Percentiles rank a stretch among this genome's conserved stretches.
These are phyloP conservation scores for Macropus fuliginosus DNA, from an alignment of 2,797 vertebrate genomes.

Conservation along the genomic window DNA sequence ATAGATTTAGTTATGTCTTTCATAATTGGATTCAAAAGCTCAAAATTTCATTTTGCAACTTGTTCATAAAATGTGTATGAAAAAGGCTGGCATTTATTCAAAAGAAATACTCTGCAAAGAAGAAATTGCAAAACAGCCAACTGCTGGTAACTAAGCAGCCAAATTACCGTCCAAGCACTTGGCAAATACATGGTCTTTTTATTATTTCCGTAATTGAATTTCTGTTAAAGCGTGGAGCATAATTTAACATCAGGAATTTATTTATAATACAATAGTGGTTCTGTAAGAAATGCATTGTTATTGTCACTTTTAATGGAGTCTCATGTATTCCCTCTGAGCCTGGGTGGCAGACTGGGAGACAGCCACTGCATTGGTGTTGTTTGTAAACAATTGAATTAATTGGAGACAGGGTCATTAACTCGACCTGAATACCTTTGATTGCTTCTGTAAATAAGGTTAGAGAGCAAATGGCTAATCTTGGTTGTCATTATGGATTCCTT, in stretches of 20 bases:
- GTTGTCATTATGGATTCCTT: constrained; percentile 87
- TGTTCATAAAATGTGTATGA: constrained; percentile 87
- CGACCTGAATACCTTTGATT: constrained; percentile 89
- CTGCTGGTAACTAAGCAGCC: constrained; percentile 86
- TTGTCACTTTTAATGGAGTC: constrained; percentile 88
- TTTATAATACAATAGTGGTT: constrained; percentile 88
- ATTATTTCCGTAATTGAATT: constrained; percentile 92
- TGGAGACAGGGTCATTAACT: constrained; percentile 90
- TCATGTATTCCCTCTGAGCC: constrained; percentile 85
- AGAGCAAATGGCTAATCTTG: constrained; percentile 88
- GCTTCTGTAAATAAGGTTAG: constrained; percentile 89
- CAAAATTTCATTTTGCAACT: constrained; percentile 88
- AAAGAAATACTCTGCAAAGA: constrained; percentile 85
- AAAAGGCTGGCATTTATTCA: constrained; percentile 86
- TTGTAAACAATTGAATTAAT: constrained; percentile 91
- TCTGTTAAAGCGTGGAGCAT: constrained; percentile 87
- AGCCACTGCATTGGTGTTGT: constrained; percentile 85
- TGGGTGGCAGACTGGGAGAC: constrained; percentile 83
- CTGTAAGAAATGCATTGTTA: constrained; percentile 88
- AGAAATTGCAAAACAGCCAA: constrained; percentile 86
- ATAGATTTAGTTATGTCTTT: constrained; percentile 86
- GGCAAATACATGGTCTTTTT: constrained; percentile 86
- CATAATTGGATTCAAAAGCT: constrained; percentile 89
- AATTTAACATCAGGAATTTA: constrained; percentile 89
- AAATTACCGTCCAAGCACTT: constrained; percentile 87